Conservation (phyloP, 2,113 vertebrate genomes). For the Isurus oxyrinchus region DNA sequence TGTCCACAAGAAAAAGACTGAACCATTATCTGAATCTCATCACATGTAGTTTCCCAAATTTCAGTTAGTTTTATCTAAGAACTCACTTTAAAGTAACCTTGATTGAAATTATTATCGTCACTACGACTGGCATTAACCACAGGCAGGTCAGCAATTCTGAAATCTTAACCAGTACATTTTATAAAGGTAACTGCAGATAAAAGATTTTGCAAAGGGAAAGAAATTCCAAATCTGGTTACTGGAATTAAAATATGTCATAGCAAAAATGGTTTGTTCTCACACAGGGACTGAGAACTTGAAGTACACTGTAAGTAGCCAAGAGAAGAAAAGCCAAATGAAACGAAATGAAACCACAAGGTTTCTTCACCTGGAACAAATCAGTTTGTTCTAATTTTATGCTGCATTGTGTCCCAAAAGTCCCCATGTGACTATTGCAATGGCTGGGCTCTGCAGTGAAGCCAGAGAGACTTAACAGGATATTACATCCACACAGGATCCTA, state of each 20-base stretch:
- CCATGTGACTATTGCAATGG: constrained; percentile 52
- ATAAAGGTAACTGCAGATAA: not conserved
- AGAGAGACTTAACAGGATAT: constrained; percentile 13
- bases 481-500: constrained; percentile 6
- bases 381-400: constrained; percentile 54
- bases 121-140: not conserved
- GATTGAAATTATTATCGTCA: not conserved
- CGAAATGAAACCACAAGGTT: constrained; percentile 30
- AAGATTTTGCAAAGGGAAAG: not conserved
- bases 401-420: constrained; percentile 56
- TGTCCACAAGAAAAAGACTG: not conserved
- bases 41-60: too few relatives aligned
- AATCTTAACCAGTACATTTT: not conserved
- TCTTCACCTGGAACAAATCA: constrained; percentile 49
- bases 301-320: not conserved
- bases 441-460: constrained; percentile 29
- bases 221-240: not conserved
- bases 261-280: not conserved
- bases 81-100: not conserved
- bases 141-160: not conserved
- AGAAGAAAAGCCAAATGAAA: not conserved
- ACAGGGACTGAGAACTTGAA: not conserved
- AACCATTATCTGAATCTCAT: not conserved
- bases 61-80: not conserved
- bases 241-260: not conserved